Percentiles rank a stretch among this genome's conserved stretches.
Conservation (phyloP, 2,888 invertebrate species). For the Drosophila infuscata region DNA sequence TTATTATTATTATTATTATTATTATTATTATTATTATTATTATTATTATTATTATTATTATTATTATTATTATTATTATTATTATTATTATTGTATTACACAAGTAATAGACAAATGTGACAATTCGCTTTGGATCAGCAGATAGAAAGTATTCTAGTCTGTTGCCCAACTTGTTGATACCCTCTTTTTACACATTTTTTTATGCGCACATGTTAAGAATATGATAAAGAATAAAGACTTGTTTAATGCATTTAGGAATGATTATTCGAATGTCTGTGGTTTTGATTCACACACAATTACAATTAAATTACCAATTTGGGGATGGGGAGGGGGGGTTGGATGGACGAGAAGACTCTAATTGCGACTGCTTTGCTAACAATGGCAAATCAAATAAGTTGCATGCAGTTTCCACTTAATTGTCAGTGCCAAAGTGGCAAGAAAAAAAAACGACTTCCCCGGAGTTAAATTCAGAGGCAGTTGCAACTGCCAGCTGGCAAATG, state of each 20-base stretch:
- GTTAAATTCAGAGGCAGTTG: constrained; percentile 18
- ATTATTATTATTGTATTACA: too few species aligned
- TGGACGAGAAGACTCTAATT: constrained; percentile 33
- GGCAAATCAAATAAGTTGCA: constrained; percentile 72
- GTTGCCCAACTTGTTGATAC: background rate
- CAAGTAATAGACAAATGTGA: background rate
- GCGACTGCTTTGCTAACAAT: constrained; percentile 65
- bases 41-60: too few species aligned
- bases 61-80: too few species aligned
- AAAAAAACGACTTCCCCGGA: constrained; percentile 19
- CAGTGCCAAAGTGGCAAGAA: constrained; percentile 77
- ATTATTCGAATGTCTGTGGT: background rate
- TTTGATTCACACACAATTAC: constrained; percentile 30
- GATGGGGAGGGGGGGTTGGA: background rate
- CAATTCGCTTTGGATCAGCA: background rate
- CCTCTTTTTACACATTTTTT: background rate
- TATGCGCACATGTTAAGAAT: background rate
- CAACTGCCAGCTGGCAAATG: constrained; percentile 39
- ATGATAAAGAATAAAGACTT: background rate
- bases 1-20: too few species aligned
- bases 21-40: too few species aligned
- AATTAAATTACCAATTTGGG: constrained; percentile 19
- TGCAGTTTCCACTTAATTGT: constrained; percentile 74
- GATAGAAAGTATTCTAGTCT: background rate
- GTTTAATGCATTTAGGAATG: background rate